Evolutionary conservation across 2,888 invertebrate species (phyloP).

Genomic region (Cybosia mesomella): DNA sequence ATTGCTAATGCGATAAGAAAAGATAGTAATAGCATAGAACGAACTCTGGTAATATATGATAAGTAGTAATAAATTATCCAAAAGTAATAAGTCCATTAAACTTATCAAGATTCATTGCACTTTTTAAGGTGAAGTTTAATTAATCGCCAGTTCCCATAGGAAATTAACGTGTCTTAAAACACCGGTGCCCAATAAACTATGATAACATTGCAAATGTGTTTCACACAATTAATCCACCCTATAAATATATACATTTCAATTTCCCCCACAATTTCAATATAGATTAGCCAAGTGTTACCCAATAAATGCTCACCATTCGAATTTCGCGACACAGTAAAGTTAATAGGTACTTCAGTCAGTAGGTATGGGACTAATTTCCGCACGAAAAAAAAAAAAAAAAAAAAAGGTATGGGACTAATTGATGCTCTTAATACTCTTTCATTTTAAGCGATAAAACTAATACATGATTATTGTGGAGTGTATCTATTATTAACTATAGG

Average conservation of each 20-base stretch:
- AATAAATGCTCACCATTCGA: constrained; percentile 61
- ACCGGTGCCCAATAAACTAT: constrained; percentile 61
- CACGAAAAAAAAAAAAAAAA: too few species aligned
- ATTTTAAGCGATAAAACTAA: constrained; percentile 69
- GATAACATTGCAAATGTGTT: constrained; percentile 74
- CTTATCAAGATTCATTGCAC: constrained; percentile 5
- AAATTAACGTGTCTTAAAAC: constrained; percentile 66
- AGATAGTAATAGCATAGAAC: neutral
- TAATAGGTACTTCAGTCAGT: constrained; percentile 63
- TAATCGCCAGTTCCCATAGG: constrained; percentile 75
- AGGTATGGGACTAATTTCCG: constrained; percentile 39
- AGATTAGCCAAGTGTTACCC: constrained; percentile 66
- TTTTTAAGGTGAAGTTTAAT: constrained; percentile 17
- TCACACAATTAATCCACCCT: constrained; percentile 72
- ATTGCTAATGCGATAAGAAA: neutral
- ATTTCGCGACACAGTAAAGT: constrained; percentile 66
- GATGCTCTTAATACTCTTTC: constrained; percentile 57
- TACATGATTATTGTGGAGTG: constrained; percentile 65
- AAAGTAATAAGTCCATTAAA: constrained; percentile 18
- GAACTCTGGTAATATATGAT: too few species aligned
- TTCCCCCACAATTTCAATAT: constrained; percentile 69
- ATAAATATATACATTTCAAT: constrained; percentile 58
- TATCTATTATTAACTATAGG: constrained; percentile 73
- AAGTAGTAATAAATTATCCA: constrained; percentile 13
- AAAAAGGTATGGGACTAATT: constrained; percentile 38